These are phyloP conservation scores for Meriones psammophilus DNA, from an alignment of 2,797 vertebrate species.

Conservation along the genomic window DNA sequence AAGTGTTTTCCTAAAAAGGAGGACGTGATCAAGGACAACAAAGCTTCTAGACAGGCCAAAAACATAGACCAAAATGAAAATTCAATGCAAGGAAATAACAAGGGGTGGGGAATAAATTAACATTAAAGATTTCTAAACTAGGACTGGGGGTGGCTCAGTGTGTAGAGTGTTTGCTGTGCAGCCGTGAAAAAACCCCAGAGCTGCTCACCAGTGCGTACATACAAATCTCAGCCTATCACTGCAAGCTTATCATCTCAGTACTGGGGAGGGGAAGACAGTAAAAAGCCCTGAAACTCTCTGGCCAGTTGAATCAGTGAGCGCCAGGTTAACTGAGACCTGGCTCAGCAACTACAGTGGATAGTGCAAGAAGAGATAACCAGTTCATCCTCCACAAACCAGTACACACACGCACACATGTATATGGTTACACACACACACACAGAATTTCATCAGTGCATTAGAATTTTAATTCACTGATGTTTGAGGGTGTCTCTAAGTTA, in stretches of 20 bases:
- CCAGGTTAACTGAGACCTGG: neutral
- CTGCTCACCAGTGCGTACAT: neutral
- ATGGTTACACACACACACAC: neutral
- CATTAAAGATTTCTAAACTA: constrained; percentile 32
- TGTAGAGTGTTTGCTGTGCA: neutral
- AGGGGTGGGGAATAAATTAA: neutral
- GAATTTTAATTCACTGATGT: constrained; percentile 8
- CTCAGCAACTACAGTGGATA: neutral
- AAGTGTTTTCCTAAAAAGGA: neutral
- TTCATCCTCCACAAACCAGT: neutral
- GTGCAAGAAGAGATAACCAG: neutral
- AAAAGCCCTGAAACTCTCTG: neutral
- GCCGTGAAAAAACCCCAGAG: neutral
- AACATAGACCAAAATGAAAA: constrained; percentile 16
- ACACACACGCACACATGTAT: neutral
- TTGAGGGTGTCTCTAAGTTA: neutral
- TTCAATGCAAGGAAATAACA: constrained; percentile 4
- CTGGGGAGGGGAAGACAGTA: neutral
- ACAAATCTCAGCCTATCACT: neutral
- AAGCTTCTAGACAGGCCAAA: neutral
- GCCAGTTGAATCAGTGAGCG: neutral
- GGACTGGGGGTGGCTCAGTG: too few species aligned
- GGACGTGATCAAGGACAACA: neutral
- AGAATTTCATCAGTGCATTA: neutral
- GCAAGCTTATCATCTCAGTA: neutral